Evolutionary conservation across 2,113 vertebrate genomes (phyloP).

Genomic region (Grantiella picta): DNA sequence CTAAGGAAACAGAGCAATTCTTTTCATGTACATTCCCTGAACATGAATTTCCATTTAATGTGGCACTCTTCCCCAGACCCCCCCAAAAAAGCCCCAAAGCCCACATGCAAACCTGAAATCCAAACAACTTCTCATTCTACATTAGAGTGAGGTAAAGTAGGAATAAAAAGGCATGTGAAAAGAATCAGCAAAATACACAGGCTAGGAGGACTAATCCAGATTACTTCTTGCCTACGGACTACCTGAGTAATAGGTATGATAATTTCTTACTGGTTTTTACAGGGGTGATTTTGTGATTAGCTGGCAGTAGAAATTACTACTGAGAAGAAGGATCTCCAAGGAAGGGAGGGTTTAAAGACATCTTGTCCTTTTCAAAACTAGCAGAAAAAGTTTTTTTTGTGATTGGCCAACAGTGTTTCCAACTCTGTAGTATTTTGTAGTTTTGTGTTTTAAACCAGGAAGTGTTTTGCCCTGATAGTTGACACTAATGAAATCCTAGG

Average conservation of each 20-base stretch:
- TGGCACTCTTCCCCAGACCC: fast-evolving
- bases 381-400: not conserved
- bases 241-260: not conserved
- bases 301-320: not conserved
- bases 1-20: not conserved
- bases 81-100: not conserved
- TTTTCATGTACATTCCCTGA: not conserved
- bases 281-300: not conserved
- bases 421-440: not conserved
- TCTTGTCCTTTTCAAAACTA: not conserved
- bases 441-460: not conserved
- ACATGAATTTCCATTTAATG: not conserved
- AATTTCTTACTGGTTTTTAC: not conserved
- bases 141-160: not conserved
- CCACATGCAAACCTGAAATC: not conserved
- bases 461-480: not conserved
- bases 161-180: not conserved
- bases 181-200: not conserved
- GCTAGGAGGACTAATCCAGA: not conserved
- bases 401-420: not conserved
- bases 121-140: not conserved
- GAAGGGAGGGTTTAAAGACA: not conserved
- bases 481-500: not conserved
- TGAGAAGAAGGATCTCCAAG: not conserved
- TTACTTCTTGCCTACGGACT: not conserved